These are phyloP conservation scores for Callipepla californica DNA, from an alignment of 2,113 vertebrate genomes.

Conservation along the genomic window DNA sequence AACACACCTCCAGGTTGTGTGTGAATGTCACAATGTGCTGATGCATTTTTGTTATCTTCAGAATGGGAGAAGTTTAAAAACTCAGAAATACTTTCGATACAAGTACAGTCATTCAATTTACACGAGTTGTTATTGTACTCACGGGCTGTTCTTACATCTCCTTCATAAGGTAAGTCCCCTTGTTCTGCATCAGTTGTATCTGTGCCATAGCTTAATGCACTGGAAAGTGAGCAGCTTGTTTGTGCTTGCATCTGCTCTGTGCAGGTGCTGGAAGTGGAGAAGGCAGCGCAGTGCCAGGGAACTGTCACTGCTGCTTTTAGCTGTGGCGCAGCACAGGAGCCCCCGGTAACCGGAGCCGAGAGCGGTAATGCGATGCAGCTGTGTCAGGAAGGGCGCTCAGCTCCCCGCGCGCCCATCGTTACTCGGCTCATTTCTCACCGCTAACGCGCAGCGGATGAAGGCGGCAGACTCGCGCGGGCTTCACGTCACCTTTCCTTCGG, in stretches of 20 bases:
- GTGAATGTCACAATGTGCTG: background rate
- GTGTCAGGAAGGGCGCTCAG: too few relatives aligned
- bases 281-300: rapidly evolving
- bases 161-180: constrained; percentile 85
- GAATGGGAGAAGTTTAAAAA: background rate
- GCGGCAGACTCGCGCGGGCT: too few relatives aligned
- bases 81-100: background rate
- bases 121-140: background rate
- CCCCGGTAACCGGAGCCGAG: background rate
- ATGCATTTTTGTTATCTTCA: background rate
- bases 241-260: constrained; percentile 36
- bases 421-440: too few relatives aligned
- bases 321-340: too few relatives aligned
- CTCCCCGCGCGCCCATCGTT: too few relatives aligned
- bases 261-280: rapidly evolving
- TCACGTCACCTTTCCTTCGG: background rate
- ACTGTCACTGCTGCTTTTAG: background rate
- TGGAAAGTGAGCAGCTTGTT: background rate
- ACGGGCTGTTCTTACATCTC: constrained; percentile 13
- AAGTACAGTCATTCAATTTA: background rate
- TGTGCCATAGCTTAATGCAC: constrained; percentile 44
- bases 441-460: too few relatives aligned
- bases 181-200: constrained; percentile 83
- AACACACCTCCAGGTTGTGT: background rate
- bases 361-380: too few relatives aligned